phyloP scores from a whole-genome alignment of 2,888 invertebrate species.

The Pegoplata infirma region DNA sequence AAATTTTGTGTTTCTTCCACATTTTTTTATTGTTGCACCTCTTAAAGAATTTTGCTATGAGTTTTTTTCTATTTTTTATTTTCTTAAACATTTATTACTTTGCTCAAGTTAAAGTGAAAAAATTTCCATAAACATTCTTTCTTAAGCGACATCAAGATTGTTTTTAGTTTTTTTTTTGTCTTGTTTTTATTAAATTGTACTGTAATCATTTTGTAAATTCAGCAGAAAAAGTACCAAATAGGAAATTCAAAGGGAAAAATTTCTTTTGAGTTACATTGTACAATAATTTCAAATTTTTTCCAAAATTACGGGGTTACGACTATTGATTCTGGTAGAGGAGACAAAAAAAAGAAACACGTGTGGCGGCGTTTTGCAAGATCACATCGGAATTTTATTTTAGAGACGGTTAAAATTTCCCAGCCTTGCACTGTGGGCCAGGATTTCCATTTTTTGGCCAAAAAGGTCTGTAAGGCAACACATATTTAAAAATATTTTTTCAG shows the following conservation, averaged over 20 bases:
- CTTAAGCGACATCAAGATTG: conserved; percentile 75
- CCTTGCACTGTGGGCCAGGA: too few relatives aligned
- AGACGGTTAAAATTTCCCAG: too few relatives aligned
- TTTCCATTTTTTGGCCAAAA: too few relatives aligned
- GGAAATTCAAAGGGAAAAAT: neutral
- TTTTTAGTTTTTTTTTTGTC: neutral
- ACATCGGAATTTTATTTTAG: too few relatives aligned
- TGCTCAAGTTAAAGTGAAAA: conserved; percentile 76
- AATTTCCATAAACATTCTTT: conserved; percentile 76
- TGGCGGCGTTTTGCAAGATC: too few relatives aligned
- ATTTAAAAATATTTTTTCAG: too few relatives aligned
- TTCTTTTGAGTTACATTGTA: too few relatives aligned
- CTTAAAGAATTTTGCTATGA: neutral
- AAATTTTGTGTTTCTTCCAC: conserved; percentile 3
- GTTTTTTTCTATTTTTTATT: conserved; percentile 23
- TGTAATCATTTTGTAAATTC: conserved; percentile 64
- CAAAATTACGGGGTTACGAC: too few relatives aligned
- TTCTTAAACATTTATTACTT: conserved; percentile 73
- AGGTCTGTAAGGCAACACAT: too few relatives aligned
- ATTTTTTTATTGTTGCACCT: conserved; percentile 7
- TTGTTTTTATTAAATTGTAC: conserved; percentile 72
- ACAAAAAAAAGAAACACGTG: too few relatives aligned
- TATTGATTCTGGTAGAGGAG: too few relatives aligned
- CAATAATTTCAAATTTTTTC: too few relatives aligned
- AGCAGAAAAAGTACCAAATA: conserved; percentile 54